Conservation (phyloP, 2,888 invertebrate species). For the Tryphoninae sp. region DNA sequence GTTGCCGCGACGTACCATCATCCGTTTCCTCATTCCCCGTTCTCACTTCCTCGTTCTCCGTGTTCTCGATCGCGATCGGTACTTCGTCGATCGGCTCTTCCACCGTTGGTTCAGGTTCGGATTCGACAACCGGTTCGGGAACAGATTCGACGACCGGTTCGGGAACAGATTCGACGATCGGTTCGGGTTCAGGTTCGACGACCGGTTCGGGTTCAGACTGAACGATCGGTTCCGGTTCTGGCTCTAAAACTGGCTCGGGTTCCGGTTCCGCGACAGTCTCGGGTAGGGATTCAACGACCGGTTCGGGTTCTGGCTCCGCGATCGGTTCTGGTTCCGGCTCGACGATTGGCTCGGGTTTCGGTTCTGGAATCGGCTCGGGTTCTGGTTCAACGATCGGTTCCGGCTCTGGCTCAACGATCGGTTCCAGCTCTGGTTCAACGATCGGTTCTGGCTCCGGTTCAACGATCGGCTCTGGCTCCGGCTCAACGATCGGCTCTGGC, state of each 20-base stretch:
- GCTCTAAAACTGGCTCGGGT: constrained; percentile 47
- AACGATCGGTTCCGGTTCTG: constrained; percentile 40
- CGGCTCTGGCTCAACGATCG: constrained; percentile 18
- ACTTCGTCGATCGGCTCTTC: constrained; percentile 18
- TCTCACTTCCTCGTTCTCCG: constrained; percentile 63
- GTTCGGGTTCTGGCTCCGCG: constrained; percentile 35
- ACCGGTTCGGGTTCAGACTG: constrained; percentile 54
- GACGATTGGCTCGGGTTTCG: constrained; percentile 51
- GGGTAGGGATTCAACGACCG: constrained; percentile 47
- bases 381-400: constrained; percentile 57
- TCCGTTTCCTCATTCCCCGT: constrained; percentile 54
- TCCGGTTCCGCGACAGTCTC: constrained; percentile 46
- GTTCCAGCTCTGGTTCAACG: constrained; percentile 23
- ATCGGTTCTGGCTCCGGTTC: constrained; percentile 25
- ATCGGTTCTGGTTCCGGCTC: constrained; percentile 45
- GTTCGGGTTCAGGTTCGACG: constrained; percentile 35
- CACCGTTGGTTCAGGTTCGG: constrained; percentile 33
- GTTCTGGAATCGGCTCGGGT: constrained; percentile 51
- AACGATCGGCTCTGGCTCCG: constrained; percentile 32
- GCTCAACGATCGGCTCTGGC: constrained; percentile 37
- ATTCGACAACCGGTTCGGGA: constrained; percentile 54
- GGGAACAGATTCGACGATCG: constrained; percentile 39
- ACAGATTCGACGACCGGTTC: constrained; percentile 52
- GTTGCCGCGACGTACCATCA: constrained; percentile 70
- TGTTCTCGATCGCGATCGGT: constrained; percentile 23